Percentiles rank a stretch among this genome's conserved stretches.
phyloP scores from a whole-genome alignment of 1,140 invertebrate species.

The Apocrypta bakeri region DNA sequence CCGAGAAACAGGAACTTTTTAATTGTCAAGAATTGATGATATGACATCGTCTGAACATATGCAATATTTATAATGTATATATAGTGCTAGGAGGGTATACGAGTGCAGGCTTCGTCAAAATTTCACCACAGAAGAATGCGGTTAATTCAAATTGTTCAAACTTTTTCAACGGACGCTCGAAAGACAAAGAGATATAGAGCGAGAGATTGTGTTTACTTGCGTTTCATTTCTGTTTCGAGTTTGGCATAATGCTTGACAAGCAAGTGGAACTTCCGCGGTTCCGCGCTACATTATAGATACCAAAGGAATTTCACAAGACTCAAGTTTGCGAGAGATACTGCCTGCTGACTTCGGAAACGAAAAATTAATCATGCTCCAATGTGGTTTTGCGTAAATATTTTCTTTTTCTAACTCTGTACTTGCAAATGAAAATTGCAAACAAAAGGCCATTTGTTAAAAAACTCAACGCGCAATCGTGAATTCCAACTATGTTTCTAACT shows the following conservation, averaged over 20 bases:
- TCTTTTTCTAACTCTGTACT: too few relatives aligned
- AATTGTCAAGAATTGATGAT: not conserved
- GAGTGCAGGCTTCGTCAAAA: not conserved
- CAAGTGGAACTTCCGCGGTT: slow-evolving; percentile 1
- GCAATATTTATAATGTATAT: too few relatives aligned
- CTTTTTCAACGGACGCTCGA: slow-evolving; percentile 3
- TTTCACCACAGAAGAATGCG: slow-evolving; percentile 20
- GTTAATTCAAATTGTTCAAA: slow-evolving; percentile 43
- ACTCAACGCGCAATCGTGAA: too few relatives aligned
- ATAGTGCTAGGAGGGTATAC: not conserved
- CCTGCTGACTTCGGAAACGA: not conserved
- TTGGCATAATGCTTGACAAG: slow-evolving; percentile 12
- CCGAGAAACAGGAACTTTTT: not conserved
- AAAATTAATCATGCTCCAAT: not conserved
- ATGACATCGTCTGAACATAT: not conserved
- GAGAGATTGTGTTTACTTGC: too few relatives aligned
- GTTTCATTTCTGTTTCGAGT: slow-evolving; percentile 32
- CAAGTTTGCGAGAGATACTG: not conserved
- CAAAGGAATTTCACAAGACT: not conserved
- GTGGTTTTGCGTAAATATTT: too few relatives aligned
- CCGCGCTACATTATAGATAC: not conserved
- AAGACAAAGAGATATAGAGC: not conserved
- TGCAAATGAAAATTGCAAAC: too few relatives aligned
- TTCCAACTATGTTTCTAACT: too few relatives aligned
- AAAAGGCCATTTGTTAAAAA: too few relatives aligned